These are phyloP conservation scores for Malurus alboscapulatus DNA, from an alignment of 2,113 vertebrate species.

Conservation along the genomic window DNA sequence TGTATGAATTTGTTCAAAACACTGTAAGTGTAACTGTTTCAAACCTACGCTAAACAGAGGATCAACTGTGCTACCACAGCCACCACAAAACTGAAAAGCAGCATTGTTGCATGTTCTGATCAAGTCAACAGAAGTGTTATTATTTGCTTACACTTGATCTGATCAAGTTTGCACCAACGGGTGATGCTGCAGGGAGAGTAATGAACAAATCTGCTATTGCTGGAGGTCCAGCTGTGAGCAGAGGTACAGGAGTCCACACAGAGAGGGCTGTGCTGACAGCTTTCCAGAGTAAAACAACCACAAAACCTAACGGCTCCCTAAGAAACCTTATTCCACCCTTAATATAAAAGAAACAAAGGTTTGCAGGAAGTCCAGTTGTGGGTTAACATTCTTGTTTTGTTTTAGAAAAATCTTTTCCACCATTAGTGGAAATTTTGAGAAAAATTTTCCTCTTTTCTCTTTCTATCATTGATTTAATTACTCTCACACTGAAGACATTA, in stretches of 20 bases:
- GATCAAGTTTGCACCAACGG: not conserved
- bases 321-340: not conserved
- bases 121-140: slow-evolving; percentile 2
- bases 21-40: not conserved
- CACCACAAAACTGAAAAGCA: slow-evolving; percentile 19
- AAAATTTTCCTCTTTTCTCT: not conserved
- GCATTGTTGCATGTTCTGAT: not conserved
- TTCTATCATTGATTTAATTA: not conserved
- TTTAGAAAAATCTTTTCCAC: not conserved
- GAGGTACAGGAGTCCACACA: not conserved
- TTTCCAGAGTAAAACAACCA: not conserved
- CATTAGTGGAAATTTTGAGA: not conserved
- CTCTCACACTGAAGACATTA: not conserved
- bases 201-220: not conserved
- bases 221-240: not conserved
- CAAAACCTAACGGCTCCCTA: not conserved
- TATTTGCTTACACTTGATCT: slow-evolving; percentile 2
- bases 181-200: not conserved
- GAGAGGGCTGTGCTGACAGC: not conserved
- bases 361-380: not conserved
- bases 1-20: not conserved
- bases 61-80: not conserved
- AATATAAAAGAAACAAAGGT: not conserved
- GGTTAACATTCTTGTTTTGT: not conserved
- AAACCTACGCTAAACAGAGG: not conserved